These are phyloP conservation scores for Lasioglossum marginatum DNA, from an alignment of 2,888 invertebrate species.

Conservation along the genomic window DNA sequence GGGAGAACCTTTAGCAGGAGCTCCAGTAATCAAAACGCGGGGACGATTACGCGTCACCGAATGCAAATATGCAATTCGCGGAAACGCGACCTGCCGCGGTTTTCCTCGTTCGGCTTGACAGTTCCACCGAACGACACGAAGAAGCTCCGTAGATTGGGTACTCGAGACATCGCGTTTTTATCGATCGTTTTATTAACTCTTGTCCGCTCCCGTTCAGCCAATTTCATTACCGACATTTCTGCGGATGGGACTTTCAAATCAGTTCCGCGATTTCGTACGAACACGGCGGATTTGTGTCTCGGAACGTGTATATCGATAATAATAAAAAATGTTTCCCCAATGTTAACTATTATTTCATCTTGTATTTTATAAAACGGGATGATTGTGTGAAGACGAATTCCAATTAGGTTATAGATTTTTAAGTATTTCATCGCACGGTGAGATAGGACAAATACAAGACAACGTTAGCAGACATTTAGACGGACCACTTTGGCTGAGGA, in stretches of 20 bases:
- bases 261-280: not conserved
- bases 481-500: not conserved
- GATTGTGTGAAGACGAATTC: too few species aligned
- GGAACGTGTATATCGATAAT: not conserved
- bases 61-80: constrained; percentile 44
- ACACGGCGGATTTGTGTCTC: not conserved
- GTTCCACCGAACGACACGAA: not conserved
- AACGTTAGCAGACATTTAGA: too few species aligned
- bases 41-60: constrained; percentile 42
- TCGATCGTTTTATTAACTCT: constrained; percentile 1
- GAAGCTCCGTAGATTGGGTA: not conserved
- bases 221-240: not conserved
- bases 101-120: not conserved
- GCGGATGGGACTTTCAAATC: not conserved
- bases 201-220: not conserved
- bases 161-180: not conserved
- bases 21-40: constrained; percentile 37
- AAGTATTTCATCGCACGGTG: too few species aligned
- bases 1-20: not conserved
- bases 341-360: too few species aligned
- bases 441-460: too few species aligned
- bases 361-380: too few species aligned
- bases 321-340: not conserved
- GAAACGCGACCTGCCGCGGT: not conserved
- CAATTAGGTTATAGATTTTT: too few species aligned